Percentiles rank a stretch among this genome's conserved stretches.
These are phyloP conservation scores for Gerris lacustris DNA, from an alignment of 2,888 invertebrate species.

Conservation along the genomic window DNA sequence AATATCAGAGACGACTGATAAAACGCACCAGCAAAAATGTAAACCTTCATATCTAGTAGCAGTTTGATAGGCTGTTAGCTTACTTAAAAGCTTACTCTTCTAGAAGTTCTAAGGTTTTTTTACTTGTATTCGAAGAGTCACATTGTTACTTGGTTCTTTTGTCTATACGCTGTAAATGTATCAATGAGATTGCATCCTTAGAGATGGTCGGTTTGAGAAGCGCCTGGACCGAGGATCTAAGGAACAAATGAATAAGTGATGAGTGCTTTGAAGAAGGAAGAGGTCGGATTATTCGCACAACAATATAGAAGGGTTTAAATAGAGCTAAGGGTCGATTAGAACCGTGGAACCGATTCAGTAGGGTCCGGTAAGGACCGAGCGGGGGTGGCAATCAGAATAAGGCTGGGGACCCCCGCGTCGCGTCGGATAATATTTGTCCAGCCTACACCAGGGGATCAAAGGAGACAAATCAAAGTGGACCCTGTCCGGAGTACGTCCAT, in stretches of 20 bases:
- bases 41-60: no score
- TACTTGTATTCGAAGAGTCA: no score
- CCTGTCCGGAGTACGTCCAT: conserved; percentile 26
- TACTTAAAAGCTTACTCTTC: no score
- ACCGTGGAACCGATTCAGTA: background rate
- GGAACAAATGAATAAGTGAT: background rate
- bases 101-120: no score
- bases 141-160: no score
- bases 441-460: conserved; percentile 23
- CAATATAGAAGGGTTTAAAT: conserved; percentile 3
- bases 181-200: no score
- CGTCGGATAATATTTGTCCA: conserved; percentile 18
- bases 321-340: background rate
- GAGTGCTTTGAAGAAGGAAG: background rate
- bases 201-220: no score
- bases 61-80: no score
- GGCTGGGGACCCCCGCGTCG: conserved; percentile 1
- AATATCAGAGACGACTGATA: no score
- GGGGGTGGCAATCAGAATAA: background rate
- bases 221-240: background rate
- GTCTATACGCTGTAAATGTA: no score
- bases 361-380: background rate
- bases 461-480: conserved; percentile 27
- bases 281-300: background rate
- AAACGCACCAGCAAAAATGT: no score